Evolutionary conservation across 2,797 vertebrate species (phyloP), one percentile per base, ranked within the genome.

Genomic region (Dendrocincla fuliginosa): DNA sequence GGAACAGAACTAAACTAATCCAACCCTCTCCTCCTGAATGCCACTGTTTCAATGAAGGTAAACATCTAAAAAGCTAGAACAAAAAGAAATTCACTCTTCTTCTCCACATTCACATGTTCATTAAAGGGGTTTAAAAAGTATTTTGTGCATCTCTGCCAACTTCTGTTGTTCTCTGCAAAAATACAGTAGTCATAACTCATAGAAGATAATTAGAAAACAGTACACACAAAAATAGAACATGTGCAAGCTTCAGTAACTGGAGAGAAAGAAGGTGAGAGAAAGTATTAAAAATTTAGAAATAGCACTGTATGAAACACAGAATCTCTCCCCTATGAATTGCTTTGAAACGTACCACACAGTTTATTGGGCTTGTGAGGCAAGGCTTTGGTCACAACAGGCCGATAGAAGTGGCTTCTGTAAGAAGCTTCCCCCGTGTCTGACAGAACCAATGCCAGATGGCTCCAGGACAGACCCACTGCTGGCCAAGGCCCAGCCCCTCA

Each of bases 361-460:
- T 20, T 2, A 35, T 4, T 2, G 1, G 9, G 44, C 41, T 57
- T 46, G 5, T 28, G 19, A 22, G 32, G 39, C 4, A 11, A 47
- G 27, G 32, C 24, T 59, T 41, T 22, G 44, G 25, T 47, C 33
- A 6, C 50, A 41, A 0, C 0, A 16, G 16, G 19, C 14, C 27
- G 59, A 20, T 6, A 52, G 52, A 20, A 9, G 16, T n/a, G 44
- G 33, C 5, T 57, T 52, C 37, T 28, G 10, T 24, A 16, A 56
- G 69, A 69, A 52, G 30, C 22, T 47, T 46, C 13, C 46, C 35
- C 22, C 1, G 0, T 20, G 22, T 25, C 33, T 13, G 13, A n/a
- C 13, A 57, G 27, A 47, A 6, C 13, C 46, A 71, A 33, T 10
- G 50, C 42, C 42, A 50, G 19, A 18, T 6, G 4, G 44, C 56